Conservation (phyloP, 1,140 invertebrate genomes). For the Magallana ariakensis region DNA sequence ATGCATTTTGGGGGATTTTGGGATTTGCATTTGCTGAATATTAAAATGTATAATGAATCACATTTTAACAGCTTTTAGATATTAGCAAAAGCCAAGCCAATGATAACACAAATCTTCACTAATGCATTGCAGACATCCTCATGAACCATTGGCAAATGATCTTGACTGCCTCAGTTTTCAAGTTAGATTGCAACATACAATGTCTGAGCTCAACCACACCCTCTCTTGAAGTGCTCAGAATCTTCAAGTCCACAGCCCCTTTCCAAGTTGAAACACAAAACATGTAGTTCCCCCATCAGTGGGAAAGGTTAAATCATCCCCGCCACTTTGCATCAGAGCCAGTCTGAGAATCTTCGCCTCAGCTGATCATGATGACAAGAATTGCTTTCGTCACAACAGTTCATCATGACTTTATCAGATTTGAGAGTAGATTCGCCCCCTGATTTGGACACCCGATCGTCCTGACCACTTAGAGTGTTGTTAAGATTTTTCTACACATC, state of each 20-base stretch:
- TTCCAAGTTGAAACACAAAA: slow-evolving; percentile 23
- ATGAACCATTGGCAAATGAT: slow-evolving; percentile 33
- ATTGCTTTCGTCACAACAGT: slow-evolving; percentile 26
- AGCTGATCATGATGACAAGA: slow-evolving; percentile 34
- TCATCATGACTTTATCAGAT: slow-evolving; percentile 19
- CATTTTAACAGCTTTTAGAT: slow-evolving; percentile 2
- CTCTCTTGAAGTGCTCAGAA: slow-evolving; percentile 35
- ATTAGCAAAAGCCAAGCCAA: neutral
- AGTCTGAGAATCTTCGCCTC: slow-evolving; percentile 27
- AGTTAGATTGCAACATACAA: slow-evolving; percentile 38
- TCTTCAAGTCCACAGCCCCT: slow-evolving; percentile 29
- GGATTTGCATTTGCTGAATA: too few relatives aligned
- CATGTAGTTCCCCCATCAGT: neutral
- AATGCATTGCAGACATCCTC: slow-evolving; percentile 4
- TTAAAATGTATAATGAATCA: too few relatives aligned
- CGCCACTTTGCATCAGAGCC: slow-evolving; percentile 9
- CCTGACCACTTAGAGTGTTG: slow-evolving; percentile 8
- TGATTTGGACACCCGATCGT: slow-evolving; percentile 18
- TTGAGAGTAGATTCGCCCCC: slow-evolving; percentile 25
- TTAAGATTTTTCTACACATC: slow-evolving; percentile 14
- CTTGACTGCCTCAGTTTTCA: slow-evolving; percentile 32
- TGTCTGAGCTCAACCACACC: slow-evolving; percentile 29
- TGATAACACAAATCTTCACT: slow-evolving; percentile 16
- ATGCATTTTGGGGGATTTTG: too few relatives aligned
- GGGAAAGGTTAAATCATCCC: slow-evolving; percentile 7